Evolutionary conservation across 2,113 vertebrate genomes (phyloP), one percentile per base, ranked within the genome.

Genomic region (Coreoperca whiteheadi): DNA sequence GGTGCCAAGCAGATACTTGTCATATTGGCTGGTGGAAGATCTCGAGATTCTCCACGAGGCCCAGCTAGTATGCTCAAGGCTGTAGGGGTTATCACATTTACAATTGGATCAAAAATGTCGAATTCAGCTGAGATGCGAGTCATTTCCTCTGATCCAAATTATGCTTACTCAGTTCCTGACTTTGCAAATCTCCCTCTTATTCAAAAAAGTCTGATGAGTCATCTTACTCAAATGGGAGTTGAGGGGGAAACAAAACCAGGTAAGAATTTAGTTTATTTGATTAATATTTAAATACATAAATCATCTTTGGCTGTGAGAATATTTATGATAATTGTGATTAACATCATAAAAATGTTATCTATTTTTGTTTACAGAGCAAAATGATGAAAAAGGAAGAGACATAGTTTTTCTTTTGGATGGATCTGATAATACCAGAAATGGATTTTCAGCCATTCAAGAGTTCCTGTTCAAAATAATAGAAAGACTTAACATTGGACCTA

Each of bases 391-490:
- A 34, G 90, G 88, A 87, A 92, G 79, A 48, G 93, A 95, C 66
- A 69, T 94, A 46, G 92, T 94, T 7, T 95, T 95, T 72, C 90
- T 95, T 63, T 53, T 95, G 84, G 94, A 95, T 90, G 92, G 93
- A 74, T 95, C 92, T 54, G 93, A 95, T 43, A 79, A 81, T 53
- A 91, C 85, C 7, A 91, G 85, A 81, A 81, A 30, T 87, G 88
- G 71, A 82, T 94, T 93, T 87, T 34, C 84, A 81, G 78, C 75
- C 43, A 60, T 94, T 32, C 76, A 81, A 66, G 82, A 87, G 68
- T 93, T 94, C 83, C 37, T 94, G 8, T 37, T 78, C 7, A 86
- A 61, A 70, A 9, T 94, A 60, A 87, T 91, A 30, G 82, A 87
- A 67, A 86, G 48, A 23, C 77, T 94, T n/a, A 81, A 87, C 23